Evolutionary conservation across 2,113 vertebrate genomes (phyloP), one percentile per base, ranked within the genome.

Genomic region (Pycnonotus jocosus): DNA sequence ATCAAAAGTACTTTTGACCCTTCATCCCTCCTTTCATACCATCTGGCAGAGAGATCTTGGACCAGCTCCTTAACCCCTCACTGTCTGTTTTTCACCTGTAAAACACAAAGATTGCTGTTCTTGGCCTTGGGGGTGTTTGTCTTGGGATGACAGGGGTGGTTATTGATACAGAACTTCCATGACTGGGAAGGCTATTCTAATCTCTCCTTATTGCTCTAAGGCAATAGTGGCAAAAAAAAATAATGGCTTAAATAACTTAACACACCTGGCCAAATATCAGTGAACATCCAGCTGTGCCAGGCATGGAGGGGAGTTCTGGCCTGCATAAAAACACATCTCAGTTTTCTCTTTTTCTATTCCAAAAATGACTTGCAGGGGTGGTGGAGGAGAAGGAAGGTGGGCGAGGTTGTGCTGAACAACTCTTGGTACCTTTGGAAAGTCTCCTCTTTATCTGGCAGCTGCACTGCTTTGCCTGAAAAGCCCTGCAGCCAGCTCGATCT

Each of bases 281-380:
- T 2, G 44, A 82, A 14, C 47, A 50, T 23, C 80, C 58, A 40
- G 10, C n/a, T 48, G 28, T 30, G 42, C 82, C 86, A 91, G 76
- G 37, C 4, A 0, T 1, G 10, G 23, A 47, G 33, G 27, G 45
- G 66, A 45, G 27, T 4, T 42, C 60, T 61, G 33, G 5, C 25
- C 78, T 58, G 33, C 13, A n/a, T n/a, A 5, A 54, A 81, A 79
- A 21, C 9, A 25, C 3, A 1, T 0, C 2, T 3, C 6, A 10
- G 11, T 42, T 61, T 69, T 70, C 37, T 56, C 30, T 9, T 72
- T 87, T 77, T 62, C 35, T 25, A 20, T 70, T 57, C 79, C 89
- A 50, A 62, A 74, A 78, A 54, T 4, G 4, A 12, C 51, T 73
- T 4, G 1, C 12, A 21, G 60, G 38, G 35, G 8, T 38, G 38